Evolutionary conservation across 2,113 vertebrate species (phyloP), one percentile per base, ranked within the genome.

Genomic region (Cyrtonyx montezumae): DNA sequence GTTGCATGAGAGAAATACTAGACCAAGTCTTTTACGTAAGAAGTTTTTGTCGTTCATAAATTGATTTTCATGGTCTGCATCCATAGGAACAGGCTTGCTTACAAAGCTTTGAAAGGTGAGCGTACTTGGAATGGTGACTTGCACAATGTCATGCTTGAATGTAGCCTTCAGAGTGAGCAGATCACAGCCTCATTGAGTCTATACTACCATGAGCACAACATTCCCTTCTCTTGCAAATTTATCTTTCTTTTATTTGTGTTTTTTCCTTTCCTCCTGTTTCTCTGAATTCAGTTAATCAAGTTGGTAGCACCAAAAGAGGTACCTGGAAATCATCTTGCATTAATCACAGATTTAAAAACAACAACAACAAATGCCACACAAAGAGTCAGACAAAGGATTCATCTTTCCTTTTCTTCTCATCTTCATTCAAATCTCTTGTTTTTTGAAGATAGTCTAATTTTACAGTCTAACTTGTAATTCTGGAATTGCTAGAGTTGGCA

Each of bases 151-250:
- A 17, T 17, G 11, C 32, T 42, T 58, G 46, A 22, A 45, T 45
- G 10, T 0, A 32, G 13, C 46, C 63, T 67, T 30, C n/a, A 43
- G 42, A 9, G 32, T 63, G 15, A 62, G 37, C 53, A 85, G 22
- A 53, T 49, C 46, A 49, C 42, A 78, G 17, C 34, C 15, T 59
- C 42, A 36, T 77, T 17, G 17, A 22, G 7, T 23, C n/a, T 37
- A 13, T 22, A 5, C 23, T 49, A 14, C 65, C 53, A 34, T 40
- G 37, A 65, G 32, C 12, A 42, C 0, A 1, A 11, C 0, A 1
- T 13, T 73, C 8, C 46, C 13, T 3, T 59, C 56, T 74, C 18
- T 32, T 28, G 13, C 11, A 32, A 63, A 32, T 87, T 55, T 62
- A 8, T 59, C 18, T 45, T 30, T 53, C 23, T 49, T 23, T 25